phyloP scores from a whole-genome alignment of 2,797 vertebrate species.

The Sphenodon punctatus region DNA sequence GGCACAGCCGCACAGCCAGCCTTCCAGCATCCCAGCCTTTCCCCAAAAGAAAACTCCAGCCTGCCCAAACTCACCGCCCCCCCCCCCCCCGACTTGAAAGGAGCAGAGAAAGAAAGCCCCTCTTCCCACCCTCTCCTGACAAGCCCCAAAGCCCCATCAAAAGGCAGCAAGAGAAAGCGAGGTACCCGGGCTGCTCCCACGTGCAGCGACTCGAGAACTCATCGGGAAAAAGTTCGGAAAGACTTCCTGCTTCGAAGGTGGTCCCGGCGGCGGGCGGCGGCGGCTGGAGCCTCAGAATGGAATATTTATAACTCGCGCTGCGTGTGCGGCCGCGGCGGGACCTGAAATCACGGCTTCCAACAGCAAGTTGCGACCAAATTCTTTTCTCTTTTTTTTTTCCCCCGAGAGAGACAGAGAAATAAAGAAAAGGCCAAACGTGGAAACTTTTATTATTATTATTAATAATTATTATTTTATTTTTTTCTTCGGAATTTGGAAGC shows the following conservation, averaged over 20 bases:
- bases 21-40: constrained; percentile 10
- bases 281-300: constrained; percentile 78
- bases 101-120: neutral
- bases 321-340: neutral
- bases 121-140: neutral
- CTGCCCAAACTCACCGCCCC: neutral
- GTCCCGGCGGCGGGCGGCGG: constrained; percentile 78
- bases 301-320: constrained; percentile 13
- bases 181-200: constrained; percentile 29
- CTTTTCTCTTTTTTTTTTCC: too few relatives aligned
- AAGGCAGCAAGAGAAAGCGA: constrained; percentile 37
- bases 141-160: constrained; percentile 3
- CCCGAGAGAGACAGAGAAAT: too few relatives aligned
- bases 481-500: too few relatives aligned
- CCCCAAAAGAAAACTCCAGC: neutral
- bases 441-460: too few relatives aligned
- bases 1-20: constrained; percentile 15
- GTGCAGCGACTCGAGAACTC: constrained; percentile 18
- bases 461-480: too few relatives aligned
- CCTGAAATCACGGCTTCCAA: neutral
- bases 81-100: neutral
- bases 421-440: neutral
- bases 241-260: constrained; percentile 92
- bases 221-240: constrained; percentile 60
- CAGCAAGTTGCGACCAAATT: too few relatives aligned